These are phyloP conservation scores for Lysandra coridon DNA, from an alignment of 2,888 invertebrate genomes.

Conservation along the genomic window DNA sequence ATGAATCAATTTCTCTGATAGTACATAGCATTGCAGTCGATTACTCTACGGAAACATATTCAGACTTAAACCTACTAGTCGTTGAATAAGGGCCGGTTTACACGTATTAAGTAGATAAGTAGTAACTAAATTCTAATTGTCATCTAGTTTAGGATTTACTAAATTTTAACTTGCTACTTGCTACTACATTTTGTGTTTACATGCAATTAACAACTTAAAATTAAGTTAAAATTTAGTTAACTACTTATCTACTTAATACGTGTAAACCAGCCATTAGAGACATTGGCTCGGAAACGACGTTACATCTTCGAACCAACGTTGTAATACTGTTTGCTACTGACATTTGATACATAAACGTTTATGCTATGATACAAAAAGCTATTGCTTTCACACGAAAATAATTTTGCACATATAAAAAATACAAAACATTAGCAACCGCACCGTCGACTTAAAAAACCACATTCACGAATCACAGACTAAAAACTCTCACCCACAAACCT, in stretches of 20 bases:
- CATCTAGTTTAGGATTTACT: no score
- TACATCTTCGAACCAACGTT: slow-evolving; percentile 22
- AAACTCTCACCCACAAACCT: slow-evolving; percentile 55
- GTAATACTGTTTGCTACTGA: slow-evolving; percentile 27
- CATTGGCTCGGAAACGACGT: slow-evolving; percentile 31
- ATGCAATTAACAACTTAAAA: no score
- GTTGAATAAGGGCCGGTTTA: neutral
- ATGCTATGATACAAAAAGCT: slow-evolving; percentile 38
- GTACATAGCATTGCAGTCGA: neutral
- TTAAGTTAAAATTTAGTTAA: no score
- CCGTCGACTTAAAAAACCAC: slow-evolving; percentile 55
- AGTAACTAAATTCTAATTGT: no score
- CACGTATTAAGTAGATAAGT: no score
- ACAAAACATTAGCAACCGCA: slow-evolving; percentile 44
- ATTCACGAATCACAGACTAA: slow-evolving; percentile 71
- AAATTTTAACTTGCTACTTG: no score
- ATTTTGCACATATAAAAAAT: slow-evolving; percentile 45
- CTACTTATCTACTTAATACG: no score
- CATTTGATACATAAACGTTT: slow-evolving; percentile 19
- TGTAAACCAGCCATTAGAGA: neutral
- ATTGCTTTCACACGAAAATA: slow-evolving; percentile 41
- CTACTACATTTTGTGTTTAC: no score
- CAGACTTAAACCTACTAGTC: slow-evolving; percentile 13
- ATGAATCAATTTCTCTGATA: no score
- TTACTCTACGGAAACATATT: neutral